Conservation (phyloP, 2,113 vertebrate species). For the Pluvialis apricaria region DNA sequence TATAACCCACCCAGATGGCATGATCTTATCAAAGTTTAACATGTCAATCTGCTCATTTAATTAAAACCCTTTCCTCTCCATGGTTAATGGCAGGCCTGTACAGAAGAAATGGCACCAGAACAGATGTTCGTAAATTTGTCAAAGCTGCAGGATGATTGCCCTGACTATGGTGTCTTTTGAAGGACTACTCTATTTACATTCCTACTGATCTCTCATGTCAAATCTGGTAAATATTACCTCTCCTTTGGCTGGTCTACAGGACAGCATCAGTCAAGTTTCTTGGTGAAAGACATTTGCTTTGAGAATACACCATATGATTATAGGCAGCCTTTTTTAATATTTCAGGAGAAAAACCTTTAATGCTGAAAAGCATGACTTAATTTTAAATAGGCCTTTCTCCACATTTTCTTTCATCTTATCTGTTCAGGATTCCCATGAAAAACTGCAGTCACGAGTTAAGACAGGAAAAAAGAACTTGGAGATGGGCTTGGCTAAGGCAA, state of each 20-base stretch:
- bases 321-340: not conserved
- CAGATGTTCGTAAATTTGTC: slow-evolving; percentile 58
- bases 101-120: slow-evolving; percentile 43
- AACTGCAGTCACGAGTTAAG: not conserved
- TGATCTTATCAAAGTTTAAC: not conserved
- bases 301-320: not conserved
- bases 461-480: not conserved
- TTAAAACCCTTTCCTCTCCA: slow-evolving; percentile 49
- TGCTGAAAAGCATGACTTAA: not conserved
- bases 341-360: not conserved
- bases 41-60: slow-evolving; percentile 47
- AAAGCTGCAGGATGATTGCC: slow-evolving; percentile 35
- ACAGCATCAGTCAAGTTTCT: not conserved
- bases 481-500: not conserved
- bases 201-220: not conserved
- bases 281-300: not conserved
- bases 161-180: not conserved
- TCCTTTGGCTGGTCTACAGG: not conserved
- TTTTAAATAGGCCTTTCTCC: not conserved
- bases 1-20: slow-evolving; percentile 49
- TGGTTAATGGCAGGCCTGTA: slow-evolving; percentile 48
- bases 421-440: not conserved
- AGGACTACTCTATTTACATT: slow-evolving; percentile 7
- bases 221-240: slow-evolving; percentile 8
- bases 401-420: not conserved